phyloP scores from a whole-genome alignment of 2,797 vertebrate genomes.

The Muscicapa striata region DNA sequence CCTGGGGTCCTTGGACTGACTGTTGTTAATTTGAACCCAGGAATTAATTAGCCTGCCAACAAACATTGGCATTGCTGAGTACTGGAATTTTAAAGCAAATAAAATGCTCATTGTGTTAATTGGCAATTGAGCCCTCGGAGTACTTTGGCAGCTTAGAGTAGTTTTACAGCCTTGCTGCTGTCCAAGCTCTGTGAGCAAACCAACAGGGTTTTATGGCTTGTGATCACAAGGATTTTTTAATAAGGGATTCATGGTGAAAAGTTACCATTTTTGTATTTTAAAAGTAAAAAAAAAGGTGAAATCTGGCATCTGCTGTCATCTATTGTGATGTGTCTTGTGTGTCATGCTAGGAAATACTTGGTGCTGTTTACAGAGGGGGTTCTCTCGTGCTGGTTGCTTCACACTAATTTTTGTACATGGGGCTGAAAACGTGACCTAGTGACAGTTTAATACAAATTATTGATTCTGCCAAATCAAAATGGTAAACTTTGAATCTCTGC shows the following conservation, averaged over 20 bases:
- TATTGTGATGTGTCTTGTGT: neutral
- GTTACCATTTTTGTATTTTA: neutral
- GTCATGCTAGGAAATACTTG: neutral
- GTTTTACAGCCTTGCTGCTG: constrained; percentile 5
- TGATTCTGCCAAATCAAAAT: neutral
- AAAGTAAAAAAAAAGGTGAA: neutral
- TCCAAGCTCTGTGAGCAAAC: neutral
- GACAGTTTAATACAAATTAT: neutral
- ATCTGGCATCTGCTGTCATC: neutral
- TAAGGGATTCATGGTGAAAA: neutral
- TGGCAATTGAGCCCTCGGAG: constrained; percentile 2
- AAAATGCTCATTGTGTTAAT: constrained; percentile 60
- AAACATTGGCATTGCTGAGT: constrained; percentile 48
- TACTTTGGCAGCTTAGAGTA: constrained; percentile 24
- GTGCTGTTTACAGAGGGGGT: neutral
- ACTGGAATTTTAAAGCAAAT: constrained; percentile 53
- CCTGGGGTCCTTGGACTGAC: constrained; percentile 27
- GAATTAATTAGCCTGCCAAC: constrained; percentile 60
- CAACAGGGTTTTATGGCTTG: neutral
- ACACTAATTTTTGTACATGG: neutral
- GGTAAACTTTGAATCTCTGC: neutral
- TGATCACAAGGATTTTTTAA: neutral
- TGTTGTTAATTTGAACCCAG: constrained; percentile 55
- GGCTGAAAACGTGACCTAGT: neutral
- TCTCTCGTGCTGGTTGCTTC: neutral